These are phyloP conservation scores for Enteromius trimaculatus DNA, from an alignment of 2,797 vertebrate species.

Conservation along the genomic window DNA sequence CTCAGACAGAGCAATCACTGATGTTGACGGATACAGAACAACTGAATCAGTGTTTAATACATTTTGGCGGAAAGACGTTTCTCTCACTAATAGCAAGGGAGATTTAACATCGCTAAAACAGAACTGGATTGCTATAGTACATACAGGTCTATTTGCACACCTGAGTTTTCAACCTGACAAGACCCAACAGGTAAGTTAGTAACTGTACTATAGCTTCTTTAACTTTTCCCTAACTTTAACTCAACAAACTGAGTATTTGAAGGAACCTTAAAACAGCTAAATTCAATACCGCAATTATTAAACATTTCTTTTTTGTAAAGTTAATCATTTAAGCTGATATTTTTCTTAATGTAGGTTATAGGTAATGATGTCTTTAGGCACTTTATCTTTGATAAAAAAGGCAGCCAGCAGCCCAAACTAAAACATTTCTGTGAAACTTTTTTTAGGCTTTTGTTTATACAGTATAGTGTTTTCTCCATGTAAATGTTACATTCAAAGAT, in stretches of 20 bases:
- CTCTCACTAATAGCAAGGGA: not conserved
- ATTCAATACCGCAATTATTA: not conserved
- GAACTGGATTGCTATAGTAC: not conserved
- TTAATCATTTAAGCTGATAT: too few species aligned
- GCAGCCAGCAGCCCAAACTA: not conserved
- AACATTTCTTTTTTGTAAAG: not conserved
- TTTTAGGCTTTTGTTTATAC: not conserved
- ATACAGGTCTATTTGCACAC: not conserved
- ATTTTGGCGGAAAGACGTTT: not conserved
- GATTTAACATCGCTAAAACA: not conserved
- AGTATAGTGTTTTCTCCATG: too few species aligned
- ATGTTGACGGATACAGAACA: conserved; percentile 8
- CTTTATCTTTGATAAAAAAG: not conserved
- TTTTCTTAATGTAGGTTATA: not conserved
- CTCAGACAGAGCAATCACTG: not conserved
- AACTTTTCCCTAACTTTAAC: not conserved
- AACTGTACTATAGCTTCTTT: not conserved
- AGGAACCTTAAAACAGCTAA: not conserved
- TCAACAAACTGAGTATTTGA: not conserved
- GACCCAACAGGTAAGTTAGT: conserved; percentile 19
- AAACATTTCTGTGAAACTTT: not conserved
- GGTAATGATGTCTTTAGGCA: not conserved
- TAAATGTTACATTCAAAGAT: too few species aligned
- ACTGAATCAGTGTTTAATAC: not conserved
- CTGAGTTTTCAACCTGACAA: not conserved